Base-by-base conservation (phyloP, 2,888 invertebrate genomes). In the Terebella lapidaria region DNA sequence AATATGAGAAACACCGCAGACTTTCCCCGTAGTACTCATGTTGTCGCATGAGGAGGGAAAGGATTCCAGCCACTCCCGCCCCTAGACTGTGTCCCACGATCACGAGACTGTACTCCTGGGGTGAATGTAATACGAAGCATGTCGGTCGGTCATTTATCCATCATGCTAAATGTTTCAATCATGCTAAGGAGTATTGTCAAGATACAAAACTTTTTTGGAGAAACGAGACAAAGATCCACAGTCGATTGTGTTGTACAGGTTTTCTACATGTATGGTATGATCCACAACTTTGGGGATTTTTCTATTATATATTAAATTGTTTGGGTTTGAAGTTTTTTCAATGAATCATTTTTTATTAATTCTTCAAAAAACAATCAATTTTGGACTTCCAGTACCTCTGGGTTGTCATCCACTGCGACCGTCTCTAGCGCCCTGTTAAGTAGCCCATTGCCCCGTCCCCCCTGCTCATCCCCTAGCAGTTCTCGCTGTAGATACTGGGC, bases 41-140 rank as follows among this genome's bases (percentile, higher is more conserved):
- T 25, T 88, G 86, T n/a, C 35, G 42, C 61, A 91, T 82, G 58
- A 91, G 81, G 69, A 91, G 88, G 28, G 90, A 89, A 57, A 91
- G 83, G 70, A 91, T 89, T 54, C 89, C 84, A 2, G 89, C 89
- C 2, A 89, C 88, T 20, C 90, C 90, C 20, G 89, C 90, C 45
- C 90, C 90, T 57, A 90, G 79, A 1, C 89, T 90, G 79, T 91
- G 91, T 0, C 91, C 91, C 15, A 90, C 89, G 52, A 89, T 81
- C 18, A 88, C 86, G 65, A 90, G 80, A 61, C 72, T 71, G 58
- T 80, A 63, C 10, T 64, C 59, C 64, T 64, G 54, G 4, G 54
- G 28, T 15, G 25, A 20, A 29, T 24, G 45, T 47, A 10, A 18
- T 18, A n/a, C n/a, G 22, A 26, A 10, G 15, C 26, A 10, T 27